These are phyloP conservation scores for Grapholita molesta DNA, from an alignment of 1,140 invertebrate species.

Conservation along the genomic window DNA sequence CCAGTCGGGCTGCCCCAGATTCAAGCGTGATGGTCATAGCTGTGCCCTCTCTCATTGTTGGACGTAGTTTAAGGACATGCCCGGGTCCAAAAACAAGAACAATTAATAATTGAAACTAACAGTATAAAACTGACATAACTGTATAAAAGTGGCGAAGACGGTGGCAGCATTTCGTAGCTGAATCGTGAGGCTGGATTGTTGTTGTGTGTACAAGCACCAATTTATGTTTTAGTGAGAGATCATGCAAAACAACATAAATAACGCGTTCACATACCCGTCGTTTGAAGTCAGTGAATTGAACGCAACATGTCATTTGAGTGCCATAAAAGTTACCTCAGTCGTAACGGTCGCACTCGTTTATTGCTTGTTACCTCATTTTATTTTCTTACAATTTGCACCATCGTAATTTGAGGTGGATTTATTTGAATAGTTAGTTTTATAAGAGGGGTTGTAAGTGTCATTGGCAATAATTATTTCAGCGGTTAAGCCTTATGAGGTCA, in stretches of 20 bases:
- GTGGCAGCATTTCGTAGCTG: no score
- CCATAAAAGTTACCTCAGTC: background rate
- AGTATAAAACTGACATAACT: no score
- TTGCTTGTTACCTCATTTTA: background rate
- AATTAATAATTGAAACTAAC: no score
- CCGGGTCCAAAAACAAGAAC: no score
- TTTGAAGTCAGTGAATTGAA: background rate
- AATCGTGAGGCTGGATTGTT: no score
- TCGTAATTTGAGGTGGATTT: background rate
- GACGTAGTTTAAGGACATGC: no score
- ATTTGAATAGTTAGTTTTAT: background rate
- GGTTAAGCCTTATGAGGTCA: background rate
- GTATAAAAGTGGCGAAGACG: no score
- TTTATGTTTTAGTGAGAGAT: background rate
- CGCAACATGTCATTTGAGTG: background rate
- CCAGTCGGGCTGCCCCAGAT: no score
- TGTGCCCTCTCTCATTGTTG: no score
- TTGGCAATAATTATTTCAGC: background rate
- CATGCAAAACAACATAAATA: background rate
- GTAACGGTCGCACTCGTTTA: background rate
- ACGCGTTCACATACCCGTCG: background rate
- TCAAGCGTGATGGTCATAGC: no score
- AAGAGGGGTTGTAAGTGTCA: background rate
- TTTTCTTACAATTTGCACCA: constrained; percentile 20
- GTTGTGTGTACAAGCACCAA: no score